Conservation (phyloP, 2,888 invertebrate species). For the Lasioglossum marginatum region DNA sequence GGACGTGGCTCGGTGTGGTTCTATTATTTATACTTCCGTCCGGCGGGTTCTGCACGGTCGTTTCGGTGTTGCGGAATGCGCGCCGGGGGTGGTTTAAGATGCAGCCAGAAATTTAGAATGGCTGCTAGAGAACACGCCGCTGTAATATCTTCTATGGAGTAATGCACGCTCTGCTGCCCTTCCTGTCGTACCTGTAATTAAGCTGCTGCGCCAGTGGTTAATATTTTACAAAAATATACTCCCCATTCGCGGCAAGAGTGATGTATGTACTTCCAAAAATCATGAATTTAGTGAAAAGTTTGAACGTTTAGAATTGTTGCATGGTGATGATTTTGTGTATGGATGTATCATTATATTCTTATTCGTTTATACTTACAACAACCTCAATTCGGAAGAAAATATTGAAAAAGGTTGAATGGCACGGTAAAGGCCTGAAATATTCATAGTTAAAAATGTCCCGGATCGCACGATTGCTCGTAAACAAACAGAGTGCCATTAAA, state of each 20-base stretch:
- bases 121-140: neutral
- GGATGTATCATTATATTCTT: neutral
- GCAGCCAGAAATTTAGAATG: neutral
- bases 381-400: too few relatives aligned
- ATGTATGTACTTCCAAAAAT: neutral
- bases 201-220: neutral
- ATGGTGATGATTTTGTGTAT: neutral
- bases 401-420: neutral
- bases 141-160: slow-evolving; percentile 6
- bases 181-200: slow-evolving; percentile 6
- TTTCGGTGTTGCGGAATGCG: slow-evolving; percentile 19
- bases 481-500: neutral
- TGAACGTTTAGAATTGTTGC: neutral
- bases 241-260: neutral
- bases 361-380: neutral
- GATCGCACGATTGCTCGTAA: neutral
- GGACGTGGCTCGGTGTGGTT: slow-evolving; percentile 24
- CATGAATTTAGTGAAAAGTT: neutral
- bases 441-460: neutral
- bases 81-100: slow-evolving; percentile 1
- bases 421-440: neutral
- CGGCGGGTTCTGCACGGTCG: neutral
- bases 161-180: neutral
- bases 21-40: slow-evolving; percentile 47
- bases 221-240: neutral